phyloP scores from a whole-genome alignment of 2,113 vertebrate species.

The Leucoraja erinaceus region DNA sequence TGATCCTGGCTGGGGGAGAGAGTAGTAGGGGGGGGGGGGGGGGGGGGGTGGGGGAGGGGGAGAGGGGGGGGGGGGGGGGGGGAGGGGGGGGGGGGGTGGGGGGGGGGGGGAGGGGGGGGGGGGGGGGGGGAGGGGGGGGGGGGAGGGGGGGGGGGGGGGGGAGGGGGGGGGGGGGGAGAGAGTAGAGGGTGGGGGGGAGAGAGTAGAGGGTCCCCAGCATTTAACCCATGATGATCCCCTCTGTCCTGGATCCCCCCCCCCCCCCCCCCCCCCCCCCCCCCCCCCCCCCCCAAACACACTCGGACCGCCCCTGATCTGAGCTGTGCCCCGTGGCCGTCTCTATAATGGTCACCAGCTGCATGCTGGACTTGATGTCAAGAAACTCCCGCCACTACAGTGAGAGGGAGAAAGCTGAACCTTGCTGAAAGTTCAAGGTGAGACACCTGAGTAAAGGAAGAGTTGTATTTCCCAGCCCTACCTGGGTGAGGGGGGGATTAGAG shows the following conservation, averaged over 20 bases:
- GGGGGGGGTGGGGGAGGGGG: too few species aligned
- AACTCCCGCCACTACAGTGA: neutral
- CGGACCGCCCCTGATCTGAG: neutral
- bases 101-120: neutral
- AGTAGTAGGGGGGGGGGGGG: neutral
- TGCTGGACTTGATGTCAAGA: neutral
- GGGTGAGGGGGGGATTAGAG: neutral
- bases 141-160: too few species aligned
- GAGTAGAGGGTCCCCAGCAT: too few species aligned
- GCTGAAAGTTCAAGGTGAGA: neutral
- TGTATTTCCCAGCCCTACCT: neutral
- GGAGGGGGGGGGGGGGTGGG: too few species aligned
- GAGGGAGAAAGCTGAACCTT: constrained; percentile 6
- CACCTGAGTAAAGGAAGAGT: neutral
- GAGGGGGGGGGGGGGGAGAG: too few species aligned
- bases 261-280: neutral
- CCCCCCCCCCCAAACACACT: neutral
- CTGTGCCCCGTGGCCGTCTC: neutral
- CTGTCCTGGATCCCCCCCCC: neutral
- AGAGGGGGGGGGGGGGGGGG: too few species aligned
- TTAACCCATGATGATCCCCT: too few species aligned
- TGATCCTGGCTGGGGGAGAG: neutral
- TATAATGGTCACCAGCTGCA: neutral
- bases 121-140: too few species aligned
- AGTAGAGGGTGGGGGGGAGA: too few species aligned